Conservation (phyloP, 2,113 vertebrate species). For the Camelus bactrianus region DNA sequence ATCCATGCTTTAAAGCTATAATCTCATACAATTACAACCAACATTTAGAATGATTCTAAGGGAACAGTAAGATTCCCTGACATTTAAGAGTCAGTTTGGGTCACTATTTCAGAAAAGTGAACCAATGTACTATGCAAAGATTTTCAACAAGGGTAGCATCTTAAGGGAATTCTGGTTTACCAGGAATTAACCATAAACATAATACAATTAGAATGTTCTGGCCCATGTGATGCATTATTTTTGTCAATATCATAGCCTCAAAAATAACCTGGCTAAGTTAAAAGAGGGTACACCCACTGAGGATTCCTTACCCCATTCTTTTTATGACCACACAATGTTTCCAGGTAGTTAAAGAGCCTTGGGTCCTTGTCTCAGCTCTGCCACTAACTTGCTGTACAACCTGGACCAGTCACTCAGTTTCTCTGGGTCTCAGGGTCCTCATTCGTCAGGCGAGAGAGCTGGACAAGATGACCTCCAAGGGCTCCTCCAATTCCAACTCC, state of each 20-base stretch:
- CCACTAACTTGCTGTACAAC: neutral
- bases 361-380: neutral
- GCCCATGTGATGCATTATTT: neutral
- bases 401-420: neutral
- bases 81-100: neutral
- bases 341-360: neutral
- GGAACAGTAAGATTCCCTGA: neutral
- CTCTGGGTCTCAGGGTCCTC: neutral
- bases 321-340: no score
- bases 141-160: neutral
- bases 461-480: neutral
- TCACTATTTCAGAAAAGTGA: conserved; percentile 24
- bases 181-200: conserved; percentile 2
- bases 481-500: neutral
- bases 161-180: neutral
- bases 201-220: neutral
- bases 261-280: neutral
- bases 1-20: neutral
- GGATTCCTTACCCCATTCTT: neutral
- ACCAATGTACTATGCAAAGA: neutral
- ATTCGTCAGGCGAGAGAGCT: neutral
- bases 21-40: neutral
- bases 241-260: neutral
- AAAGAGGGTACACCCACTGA: neutral
- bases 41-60: neutral